Conservation (phyloP, 2,797 vertebrate genomes). For the Paguma larvata region DNA sequence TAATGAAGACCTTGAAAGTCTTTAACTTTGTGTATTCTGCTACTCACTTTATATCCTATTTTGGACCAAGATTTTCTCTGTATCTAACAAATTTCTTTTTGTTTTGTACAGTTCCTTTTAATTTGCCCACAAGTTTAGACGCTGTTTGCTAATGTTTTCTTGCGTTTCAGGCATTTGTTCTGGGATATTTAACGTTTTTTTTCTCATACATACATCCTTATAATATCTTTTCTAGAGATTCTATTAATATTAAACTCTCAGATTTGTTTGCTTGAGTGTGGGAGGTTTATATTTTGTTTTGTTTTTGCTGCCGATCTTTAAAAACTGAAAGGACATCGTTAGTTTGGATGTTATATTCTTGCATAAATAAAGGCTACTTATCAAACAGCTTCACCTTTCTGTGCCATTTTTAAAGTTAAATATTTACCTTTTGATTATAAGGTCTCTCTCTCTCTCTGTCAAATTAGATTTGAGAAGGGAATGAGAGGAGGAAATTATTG, state of each 20-base stretch:
- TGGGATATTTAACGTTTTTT: slow-evolving; percentile 40
- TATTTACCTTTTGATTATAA: slow-evolving; percentile 40
- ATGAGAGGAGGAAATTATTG: not conserved
- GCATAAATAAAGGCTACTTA: slow-evolving; percentile 31
- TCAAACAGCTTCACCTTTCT: slow-evolving; percentile 4
- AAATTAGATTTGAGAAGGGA: slow-evolving; percentile 10
- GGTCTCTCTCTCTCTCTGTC: not conserved
- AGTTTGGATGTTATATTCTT: slow-evolving; percentile 8
- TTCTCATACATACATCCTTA: not conserved
- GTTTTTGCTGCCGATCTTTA: not conserved
- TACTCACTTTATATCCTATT: not conserved
- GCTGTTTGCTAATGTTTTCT: not conserved
- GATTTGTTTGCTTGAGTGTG: not conserved
- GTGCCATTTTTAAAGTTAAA: slow-evolving; percentile 17
- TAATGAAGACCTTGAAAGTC: not conserved
- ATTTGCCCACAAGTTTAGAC: not conserved
- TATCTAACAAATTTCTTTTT: not conserved
- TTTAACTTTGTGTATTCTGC: not conserved
- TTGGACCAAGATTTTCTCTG: slow-evolving; percentile 37
- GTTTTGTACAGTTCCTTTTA: not conserved
- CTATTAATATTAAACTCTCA: not conserved
- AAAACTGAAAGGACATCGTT: not conserved
- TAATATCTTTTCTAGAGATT: not conserved
- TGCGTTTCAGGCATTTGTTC: not conserved
- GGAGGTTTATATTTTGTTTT: not conserved